phyloP scores from a whole-genome alignment of 2,113 vertebrate species.

The Cephalophus harveyi region DNA sequence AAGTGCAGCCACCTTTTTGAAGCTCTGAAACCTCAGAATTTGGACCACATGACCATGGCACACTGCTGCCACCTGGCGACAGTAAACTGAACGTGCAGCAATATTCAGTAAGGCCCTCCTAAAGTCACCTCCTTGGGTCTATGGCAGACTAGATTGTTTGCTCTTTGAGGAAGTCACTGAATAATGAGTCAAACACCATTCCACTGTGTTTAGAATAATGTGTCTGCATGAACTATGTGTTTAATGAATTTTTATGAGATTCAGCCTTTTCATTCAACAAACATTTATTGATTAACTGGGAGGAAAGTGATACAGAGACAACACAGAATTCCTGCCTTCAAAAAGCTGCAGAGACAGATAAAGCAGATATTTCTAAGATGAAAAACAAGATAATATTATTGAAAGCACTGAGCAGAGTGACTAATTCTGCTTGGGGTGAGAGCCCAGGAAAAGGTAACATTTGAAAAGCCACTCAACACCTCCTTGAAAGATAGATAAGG shows the following conservation, averaged over 20 bases:
- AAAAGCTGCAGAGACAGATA: background rate
- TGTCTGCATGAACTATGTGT: background rate
- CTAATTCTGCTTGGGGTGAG: background rate
- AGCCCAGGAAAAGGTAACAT: background rate
- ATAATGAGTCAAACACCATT: background rate
- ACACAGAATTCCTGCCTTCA: background rate
- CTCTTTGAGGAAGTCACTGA: background rate
- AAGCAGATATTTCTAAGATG: background rate
- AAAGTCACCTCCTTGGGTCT: background rate
- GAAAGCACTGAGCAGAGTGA: background rate
- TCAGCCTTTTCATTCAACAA: background rate
- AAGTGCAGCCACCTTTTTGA: background rate
- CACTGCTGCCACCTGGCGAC: conserved; percentile 66
- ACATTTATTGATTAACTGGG: background rate
- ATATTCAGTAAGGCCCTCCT: background rate
- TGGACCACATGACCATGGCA: conserved; percentile 53
- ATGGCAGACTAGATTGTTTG: background rate
- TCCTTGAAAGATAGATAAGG: background rate
- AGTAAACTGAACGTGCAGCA: background rate
- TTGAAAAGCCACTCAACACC: background rate
- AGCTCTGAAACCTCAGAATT: background rate
- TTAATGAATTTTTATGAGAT: background rate
- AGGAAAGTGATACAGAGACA: background rate
- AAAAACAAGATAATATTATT: background rate
- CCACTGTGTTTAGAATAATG: background rate